Conservation (phyloP, 2,888 invertebrate genomes). For the Lasioglossum morio region DNA sequence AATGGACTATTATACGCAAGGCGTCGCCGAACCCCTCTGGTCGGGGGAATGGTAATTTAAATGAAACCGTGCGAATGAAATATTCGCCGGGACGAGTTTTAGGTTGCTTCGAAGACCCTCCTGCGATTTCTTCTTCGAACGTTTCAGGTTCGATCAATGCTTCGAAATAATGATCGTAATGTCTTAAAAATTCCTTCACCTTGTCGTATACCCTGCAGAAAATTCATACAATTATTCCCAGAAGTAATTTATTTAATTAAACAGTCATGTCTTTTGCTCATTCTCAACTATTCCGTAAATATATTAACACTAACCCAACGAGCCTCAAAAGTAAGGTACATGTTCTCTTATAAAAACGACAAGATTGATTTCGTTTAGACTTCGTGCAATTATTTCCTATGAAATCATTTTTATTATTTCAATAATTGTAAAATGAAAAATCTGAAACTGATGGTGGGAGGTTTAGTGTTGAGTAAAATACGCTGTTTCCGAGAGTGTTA, state of each 20-base stretch:
- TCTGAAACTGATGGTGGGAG: no score
- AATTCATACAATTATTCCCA: background rate
- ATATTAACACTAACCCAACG: no score
- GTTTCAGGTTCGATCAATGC: background rate
- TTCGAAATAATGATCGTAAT: background rate
- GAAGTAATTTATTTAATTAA: background rate
- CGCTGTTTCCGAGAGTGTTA: background rate
- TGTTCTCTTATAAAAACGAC: no score
- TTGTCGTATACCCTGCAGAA: background rate
- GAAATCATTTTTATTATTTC: no score
- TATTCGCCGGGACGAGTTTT: conserved; percentile 79
- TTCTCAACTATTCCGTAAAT: background rate
- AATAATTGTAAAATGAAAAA: no score
- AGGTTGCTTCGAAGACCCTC: conserved; percentile 54
- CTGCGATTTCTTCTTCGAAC: conserved; percentile 27
- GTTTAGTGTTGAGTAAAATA: background rate
- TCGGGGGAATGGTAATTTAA: conserved; percentile 82
- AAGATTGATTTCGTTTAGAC: no score
- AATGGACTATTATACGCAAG: conserved; percentile 52
- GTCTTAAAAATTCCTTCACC: background rate
- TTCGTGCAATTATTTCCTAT: no score
- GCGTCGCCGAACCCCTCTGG: conserved; percentile 68
- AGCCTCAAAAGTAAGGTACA: no score
- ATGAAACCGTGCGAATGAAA: conserved; percentile 84
- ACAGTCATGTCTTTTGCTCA: background rate